Evolutionary conservation across 2,113 vertebrate species (phyloP), one percentile per base, ranked within the genome.

Genomic region (Xiphorhynchus elegans): DNA sequence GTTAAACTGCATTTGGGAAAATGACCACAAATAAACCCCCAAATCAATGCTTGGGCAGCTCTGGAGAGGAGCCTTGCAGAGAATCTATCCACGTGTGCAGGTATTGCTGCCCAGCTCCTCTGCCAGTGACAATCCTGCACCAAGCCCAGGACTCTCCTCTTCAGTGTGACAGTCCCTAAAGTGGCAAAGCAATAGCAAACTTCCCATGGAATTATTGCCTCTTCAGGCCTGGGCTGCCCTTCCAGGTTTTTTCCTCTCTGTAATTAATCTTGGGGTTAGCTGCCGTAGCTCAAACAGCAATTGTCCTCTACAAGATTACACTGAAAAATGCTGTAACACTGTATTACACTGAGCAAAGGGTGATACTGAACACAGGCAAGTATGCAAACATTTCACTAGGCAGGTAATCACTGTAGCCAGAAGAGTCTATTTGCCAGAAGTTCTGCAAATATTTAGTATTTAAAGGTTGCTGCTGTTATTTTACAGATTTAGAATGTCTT

Each of bases 401-500:
- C 47, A 93, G 72, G 80, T 89, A 96, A 91, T 92, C 83, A 90
- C 73, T 95, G 87, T 84, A 86, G 88, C 88, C 79, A 94, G 85
- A 64, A 95, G 49, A 93, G 90, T 60, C 28, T 96, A 97, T 97
- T 97, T 97, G 95, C 96, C 35, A 46, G 79, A 67, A 92, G 52
- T 90, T 95, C 39, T 90, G 88, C 92, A 97, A 97, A 97, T 94
- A 96, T 96, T 97, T 96, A 93, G 90, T 76, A 92, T 93, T 90
- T 93, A 94, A 96, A 94, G 73, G 90, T 93, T 95, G 79, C 90
- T 86, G 66, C 73, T 93, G 85, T 90, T 96, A 92, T 81, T 96
- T 68, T 78, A 92, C 76, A 64, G 73, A 69, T 64, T 94, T 84
- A 47, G 9, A 92, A 81, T 26, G 11, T 87, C 80, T 90, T 82